Conservation (phyloP, 2,888 invertebrate genomes). For the Miltochrista miniata region DNA sequence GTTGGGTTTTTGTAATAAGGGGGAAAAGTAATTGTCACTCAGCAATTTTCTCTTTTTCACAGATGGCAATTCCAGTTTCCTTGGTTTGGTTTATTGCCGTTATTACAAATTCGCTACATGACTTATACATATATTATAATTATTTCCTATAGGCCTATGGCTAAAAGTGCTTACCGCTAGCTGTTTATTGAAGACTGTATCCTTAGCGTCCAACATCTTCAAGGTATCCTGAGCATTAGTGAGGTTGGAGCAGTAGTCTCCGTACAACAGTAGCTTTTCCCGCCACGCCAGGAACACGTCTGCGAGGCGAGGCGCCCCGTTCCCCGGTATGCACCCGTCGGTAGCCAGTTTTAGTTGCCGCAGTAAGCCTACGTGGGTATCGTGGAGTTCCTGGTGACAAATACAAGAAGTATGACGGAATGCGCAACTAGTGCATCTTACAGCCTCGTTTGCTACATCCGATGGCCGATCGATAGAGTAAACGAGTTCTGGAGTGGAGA, state of each 20-base stretch:
- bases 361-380: slow-evolving; percentile 93
- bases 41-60: too few relatives aligned
- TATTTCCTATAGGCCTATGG: too few relatives aligned
- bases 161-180: slow-evolving; percentile 83
- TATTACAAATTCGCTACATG: too few relatives aligned
- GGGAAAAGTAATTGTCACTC: too few relatives aligned
- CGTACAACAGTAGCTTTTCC: slow-evolving; percentile 95
- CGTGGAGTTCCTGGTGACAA: slow-evolving; percentile 88
- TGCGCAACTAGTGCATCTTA: too few relatives aligned
- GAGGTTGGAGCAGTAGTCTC: slow-evolving; percentile 97
- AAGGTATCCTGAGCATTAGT: slow-evolving; percentile 94
- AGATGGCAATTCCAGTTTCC: too few relatives aligned
- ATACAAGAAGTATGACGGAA: neutral
- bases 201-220: slow-evolving; percentile 88
- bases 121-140: too few relatives aligned
- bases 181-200: slow-evolving; percentile 86
- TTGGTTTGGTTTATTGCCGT: too few relatives aligned
- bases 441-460: too few relatives aligned
- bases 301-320: slow-evolving; percentile 83
- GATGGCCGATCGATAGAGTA: too few relatives aligned
- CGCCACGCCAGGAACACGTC: slow-evolving; percentile 96
- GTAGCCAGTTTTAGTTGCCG: slow-evolving; percentile 91
- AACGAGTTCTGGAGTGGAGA: too few relatives aligned
- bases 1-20: too few relatives aligned
- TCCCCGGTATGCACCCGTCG: slow-evolving; percentile 81